Conservation (phyloP, 2,113 vertebrate genomes). For the Prunella himalayana region DNA sequence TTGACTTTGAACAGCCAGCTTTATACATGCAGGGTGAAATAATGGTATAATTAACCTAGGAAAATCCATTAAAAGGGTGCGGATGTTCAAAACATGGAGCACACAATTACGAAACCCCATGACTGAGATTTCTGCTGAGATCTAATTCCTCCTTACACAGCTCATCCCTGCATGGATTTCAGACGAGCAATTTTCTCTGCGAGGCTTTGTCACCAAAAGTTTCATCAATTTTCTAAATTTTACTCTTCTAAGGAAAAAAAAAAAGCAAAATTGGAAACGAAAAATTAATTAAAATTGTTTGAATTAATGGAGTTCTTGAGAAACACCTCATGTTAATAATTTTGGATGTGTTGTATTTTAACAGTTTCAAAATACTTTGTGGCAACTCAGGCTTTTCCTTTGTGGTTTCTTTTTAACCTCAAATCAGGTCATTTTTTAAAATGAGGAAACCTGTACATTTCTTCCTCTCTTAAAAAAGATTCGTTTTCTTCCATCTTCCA, state of each 20-base stretch:
- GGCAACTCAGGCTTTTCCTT: not conserved
- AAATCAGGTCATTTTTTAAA: not conserved
- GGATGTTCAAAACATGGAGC: conserved; percentile 24
- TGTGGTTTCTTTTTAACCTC: not conserved
- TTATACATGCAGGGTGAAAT: conserved; percentile 28
- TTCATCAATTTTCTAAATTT: not conserved
- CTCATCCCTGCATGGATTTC: not conserved
- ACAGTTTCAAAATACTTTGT: not conserved
- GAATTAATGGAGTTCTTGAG: not conserved
- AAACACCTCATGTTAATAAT: not conserved
- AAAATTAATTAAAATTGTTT: not conserved
- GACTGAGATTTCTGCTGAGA: conserved; percentile 1
- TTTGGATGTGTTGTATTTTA: not conserved
- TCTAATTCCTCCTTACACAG: not conserved
- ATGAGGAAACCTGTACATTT: not conserved
- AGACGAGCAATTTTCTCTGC: not conserved
- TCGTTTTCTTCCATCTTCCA: not conserved
- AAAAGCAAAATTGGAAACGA: not conserved
- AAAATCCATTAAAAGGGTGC: conserved; percentile 57
- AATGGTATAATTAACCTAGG: conserved; percentile 56
- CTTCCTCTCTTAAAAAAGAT: not conserved
- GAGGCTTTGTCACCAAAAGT: not conserved
- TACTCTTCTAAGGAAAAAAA: not conserved
- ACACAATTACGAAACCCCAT: conserved; percentile 10
- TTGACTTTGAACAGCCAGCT: conserved; percentile 54